phyloP scores from a whole-genome alignment of 2,888 invertebrate genomes.

The Myopa testacea region DNA sequence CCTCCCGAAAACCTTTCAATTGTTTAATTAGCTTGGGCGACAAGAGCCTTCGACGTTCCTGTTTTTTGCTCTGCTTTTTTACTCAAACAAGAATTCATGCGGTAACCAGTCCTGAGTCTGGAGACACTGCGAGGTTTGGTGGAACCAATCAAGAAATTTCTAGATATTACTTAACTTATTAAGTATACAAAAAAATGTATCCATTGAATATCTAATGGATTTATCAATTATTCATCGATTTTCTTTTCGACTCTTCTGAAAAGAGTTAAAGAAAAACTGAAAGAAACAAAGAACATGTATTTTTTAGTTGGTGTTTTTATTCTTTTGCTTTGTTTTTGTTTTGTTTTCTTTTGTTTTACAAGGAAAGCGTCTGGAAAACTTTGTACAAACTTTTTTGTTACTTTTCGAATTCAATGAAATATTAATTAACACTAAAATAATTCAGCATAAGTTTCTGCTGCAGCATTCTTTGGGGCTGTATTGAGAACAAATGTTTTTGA shows the following conservation, averaged over 20 bases:
- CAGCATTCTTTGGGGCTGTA: no score
- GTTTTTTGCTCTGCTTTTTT: no score
- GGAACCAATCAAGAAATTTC: no score
- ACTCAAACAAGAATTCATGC: no score
- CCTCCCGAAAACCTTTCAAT: conserved; percentile 22
- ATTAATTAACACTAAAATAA: neutral
- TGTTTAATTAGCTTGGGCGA: conserved; percentile 27
- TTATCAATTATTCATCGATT: conserved; percentile 35
- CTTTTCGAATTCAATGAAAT: neutral
- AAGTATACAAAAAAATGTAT: no score
- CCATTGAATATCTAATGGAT: conserved; percentile 24
- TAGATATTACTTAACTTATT: no score
- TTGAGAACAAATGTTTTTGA: no score
- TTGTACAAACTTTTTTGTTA: neutral
- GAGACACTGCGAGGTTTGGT: no score
- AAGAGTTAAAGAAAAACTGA: neutral
- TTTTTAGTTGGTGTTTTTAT: neutral
- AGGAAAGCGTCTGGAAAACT: conserved; percentile 10
- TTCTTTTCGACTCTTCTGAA: neutral
- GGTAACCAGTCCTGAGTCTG: no score
- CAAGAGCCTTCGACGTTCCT: no score
- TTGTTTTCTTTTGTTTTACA: conserved; percentile 7
- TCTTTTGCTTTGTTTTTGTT: neutral
- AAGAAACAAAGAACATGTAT: neutral
- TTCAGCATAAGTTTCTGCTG: neutral